These are phyloP conservation scores for Perca schrenkii DNA, from an alignment of 2,113 vertebrate species.

Conservation along the genomic window DNA sequence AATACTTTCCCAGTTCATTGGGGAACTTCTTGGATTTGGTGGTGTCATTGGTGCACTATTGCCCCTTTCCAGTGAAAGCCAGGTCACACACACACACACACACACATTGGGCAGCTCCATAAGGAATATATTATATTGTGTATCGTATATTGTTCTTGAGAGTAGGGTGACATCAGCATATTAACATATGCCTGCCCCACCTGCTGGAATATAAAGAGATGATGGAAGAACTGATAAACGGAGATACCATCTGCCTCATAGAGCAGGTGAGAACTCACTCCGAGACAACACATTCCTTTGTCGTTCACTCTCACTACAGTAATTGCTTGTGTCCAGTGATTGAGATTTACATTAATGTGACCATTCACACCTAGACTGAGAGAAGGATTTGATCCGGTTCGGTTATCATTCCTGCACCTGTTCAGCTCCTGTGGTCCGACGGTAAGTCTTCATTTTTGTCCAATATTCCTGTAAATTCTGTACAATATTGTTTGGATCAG, in stretches of 20 bases:
- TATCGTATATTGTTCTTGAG: not conserved
- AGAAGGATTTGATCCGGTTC: not conserved
- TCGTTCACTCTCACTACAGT: not conserved
- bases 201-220: conserved; percentile 50
- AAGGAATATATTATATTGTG: not conserved
- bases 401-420: conserved; percentile 3
- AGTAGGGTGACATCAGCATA: conserved; percentile 30
- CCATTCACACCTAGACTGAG: not conserved
- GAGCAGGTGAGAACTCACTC: conserved; percentile 23
- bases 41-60: no score
- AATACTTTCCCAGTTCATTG: not conserved
- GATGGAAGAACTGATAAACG: conserved; percentile 1
- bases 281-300: not conserved
- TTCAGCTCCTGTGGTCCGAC: not conserved
- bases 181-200: not conserved
- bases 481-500: not conserved
- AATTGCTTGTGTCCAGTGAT: not conserved
- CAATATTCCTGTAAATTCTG: not conserved
- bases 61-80: not conserved
- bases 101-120: not conserved
- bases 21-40: not conserved
- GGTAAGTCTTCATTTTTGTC: conserved; percentile 23
- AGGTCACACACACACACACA: not conserved
- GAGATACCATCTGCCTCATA: not conserved
- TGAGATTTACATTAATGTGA: not conserved